Evolutionary conservation across 2,888 invertebrate species (phyloP).

Genomic region (Colostygia pectinataria): DNA sequence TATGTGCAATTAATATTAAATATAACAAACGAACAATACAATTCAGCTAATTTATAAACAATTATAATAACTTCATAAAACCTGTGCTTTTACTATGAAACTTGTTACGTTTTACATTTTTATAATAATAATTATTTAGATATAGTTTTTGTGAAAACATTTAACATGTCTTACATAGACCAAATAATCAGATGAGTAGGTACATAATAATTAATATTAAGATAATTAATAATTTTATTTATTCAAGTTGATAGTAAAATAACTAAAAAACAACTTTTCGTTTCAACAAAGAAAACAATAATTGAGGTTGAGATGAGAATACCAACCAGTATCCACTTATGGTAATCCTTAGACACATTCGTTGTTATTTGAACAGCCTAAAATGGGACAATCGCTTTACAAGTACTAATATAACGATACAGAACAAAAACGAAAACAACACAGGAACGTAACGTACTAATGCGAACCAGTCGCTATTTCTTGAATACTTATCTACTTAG

Average conservation of each 20-base stretch:
- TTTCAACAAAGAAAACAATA: constrained; percentile 1
- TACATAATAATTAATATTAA: constrained; percentile 15
- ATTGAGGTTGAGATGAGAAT: constrained; percentile 26
- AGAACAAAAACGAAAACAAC: constrained; percentile 26
- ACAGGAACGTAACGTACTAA: constrained; percentile 37
- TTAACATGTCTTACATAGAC: constrained; percentile 43
- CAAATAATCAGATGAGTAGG: constrained; percentile 34
- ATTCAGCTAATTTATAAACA: constrained; percentile 48
- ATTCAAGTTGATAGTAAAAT: background rate
- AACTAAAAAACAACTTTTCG: background rate
- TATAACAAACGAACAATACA: constrained; percentile 65
- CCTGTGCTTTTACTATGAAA: constrained; percentile 71
- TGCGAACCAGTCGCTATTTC: constrained; percentile 64
- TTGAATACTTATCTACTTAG: constrained; percentile 56
- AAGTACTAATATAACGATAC: constrained; percentile 31
- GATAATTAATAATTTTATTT: constrained; percentile 5
- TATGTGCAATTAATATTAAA: constrained; percentile 75
- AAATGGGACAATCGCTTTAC: constrained; percentile 54
- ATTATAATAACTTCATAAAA: constrained; percentile 62
- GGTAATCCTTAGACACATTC: constrained; percentile 53
- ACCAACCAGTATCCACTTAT: constrained; percentile 40
- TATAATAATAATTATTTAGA: constrained; percentile 27
- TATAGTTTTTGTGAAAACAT: constrained; percentile 27
- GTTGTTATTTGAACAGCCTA: constrained; percentile 78
- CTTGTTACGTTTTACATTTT: constrained; percentile 53